Evolutionary conservation across 1,140 invertebrate species (phyloP), one percentile per base, ranked within the genome.

Genomic region (Conopomorpha cramerella): DNA sequence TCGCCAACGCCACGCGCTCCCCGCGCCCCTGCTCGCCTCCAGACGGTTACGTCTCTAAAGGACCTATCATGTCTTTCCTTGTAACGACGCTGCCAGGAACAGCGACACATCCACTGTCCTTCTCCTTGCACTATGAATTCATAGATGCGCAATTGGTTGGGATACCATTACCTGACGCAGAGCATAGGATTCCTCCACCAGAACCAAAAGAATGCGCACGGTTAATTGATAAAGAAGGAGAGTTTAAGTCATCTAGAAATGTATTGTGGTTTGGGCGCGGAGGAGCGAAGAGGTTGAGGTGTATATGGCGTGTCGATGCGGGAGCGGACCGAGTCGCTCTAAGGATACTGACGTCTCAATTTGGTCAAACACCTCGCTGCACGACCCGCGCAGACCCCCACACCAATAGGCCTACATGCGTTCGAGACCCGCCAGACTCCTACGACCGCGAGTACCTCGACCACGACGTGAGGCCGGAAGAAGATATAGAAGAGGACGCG

Each of bases 61-160:
- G 79, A 19, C 44, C 64, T 11, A 49, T 60, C 34, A 51, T 68
- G 32, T 58, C 72, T 29, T 64, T 51, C 38, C 80, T 40, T 36
- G 80, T 61, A 50, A 81, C 61, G 55, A 82, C 63, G 72, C 82
- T 37, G 57, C 82, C 54, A 67, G 86, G 85, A 14, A 88, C 85
- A 6, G 86, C 85, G 13, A 77, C 87, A 2, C 84, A 86, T 50
- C 86, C 85, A 4, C 79, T 85, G 1, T 74, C 81, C 15, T 88
- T 87, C 51, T 72, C 81, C 18, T 53, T 88, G 18, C 83, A 88
- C 36, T 93, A 93, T 59, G 91, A 95, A 61, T 93, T 95, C 48
- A 84, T 93, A 1, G 89, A 92, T 54, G 91, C 90, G 0, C 68
- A 86, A 28, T 80, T 92, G 38, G 77, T 81, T 1, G 82, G 81